These are phyloP conservation scores for Anniella stebbinsi DNA, from an alignment of 2,797 vertebrate species.

Conservation along the genomic window DNA sequence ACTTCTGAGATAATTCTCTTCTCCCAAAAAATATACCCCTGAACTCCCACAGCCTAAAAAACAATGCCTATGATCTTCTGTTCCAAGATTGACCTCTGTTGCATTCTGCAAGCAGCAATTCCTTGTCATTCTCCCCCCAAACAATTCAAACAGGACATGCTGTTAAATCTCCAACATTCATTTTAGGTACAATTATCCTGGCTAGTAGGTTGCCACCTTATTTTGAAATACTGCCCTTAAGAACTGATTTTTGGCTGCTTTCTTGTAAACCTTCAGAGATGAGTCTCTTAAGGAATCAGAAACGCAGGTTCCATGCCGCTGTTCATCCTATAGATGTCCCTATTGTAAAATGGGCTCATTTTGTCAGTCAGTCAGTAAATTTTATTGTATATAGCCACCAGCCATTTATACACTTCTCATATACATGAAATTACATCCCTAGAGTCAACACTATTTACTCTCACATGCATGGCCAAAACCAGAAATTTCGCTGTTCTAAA, in stretches of 20 bases:
- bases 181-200: conserved; percentile 2
- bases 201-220: neutral
- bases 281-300: neutral
- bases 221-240: neutral
- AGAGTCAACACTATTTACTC: too few species aligned
- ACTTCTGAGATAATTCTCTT: neutral
- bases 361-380: too few species aligned
- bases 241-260: neutral
- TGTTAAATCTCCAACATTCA: neutral
- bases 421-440: too few species aligned
- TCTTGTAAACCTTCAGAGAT: neutral
- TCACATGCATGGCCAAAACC: too few species aligned
- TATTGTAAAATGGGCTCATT: neutral
- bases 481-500: too few species aligned
- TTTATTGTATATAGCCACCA: too few species aligned
- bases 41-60: neutral
- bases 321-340: neutral
- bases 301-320: neutral
- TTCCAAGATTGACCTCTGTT: neutral
- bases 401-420: too few species aligned
- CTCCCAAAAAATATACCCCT: accelerated
- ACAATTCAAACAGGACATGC: neutral
- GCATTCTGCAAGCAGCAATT: neutral
- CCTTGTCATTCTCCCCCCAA: neutral
- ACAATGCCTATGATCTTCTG: neutral